Evolutionary conservation across 1,140 invertebrate species (phyloP), one percentile per base, ranked within the genome.

Genomic region (Drosophila varians): DNA sequence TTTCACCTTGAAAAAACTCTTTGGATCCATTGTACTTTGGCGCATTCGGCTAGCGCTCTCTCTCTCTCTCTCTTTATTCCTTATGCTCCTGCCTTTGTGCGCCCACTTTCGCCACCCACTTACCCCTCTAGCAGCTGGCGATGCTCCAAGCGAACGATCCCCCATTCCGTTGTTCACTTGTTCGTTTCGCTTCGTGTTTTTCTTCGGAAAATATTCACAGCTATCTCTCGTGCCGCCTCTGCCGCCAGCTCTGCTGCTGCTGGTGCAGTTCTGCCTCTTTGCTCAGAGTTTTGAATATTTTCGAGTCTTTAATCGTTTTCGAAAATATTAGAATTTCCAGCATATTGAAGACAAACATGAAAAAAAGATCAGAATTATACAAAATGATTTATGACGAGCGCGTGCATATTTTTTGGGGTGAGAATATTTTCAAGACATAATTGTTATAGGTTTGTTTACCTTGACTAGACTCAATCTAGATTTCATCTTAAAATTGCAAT

Each of bases 121-220:
- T 14, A 21, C 6, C 25, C 40, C 48, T 38, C 46, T 31, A 7
- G 47, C 76, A 80, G 86, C 80, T 84, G 80, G 80, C 80, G 71
- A 47, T 42, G 80, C 80, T 84, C 82, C 80, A 82, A 82, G 78
- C 77, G 49, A 51, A 16, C 40, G 47, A 73, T 62, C 66, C 54
- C 65, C 71, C 56, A 45, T 48, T 6, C 40, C 47, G 16, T 14
- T 12, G 4, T 14, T 1, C 36, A 55, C 36, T 64, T 77, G 52
- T 14, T 46, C 43, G 57, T 53, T 45, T 19, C 2, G 47, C 56
- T 58, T 83, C 79, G 79, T 56, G 51, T 34, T 7, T 38, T 46
- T 36, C 38, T 52, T 79, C 73, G 56, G 38, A 28, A 28, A 38
- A 14, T 71, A 2, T 42, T 42, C 38, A 42, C 38, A 42, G 16